phyloP scores from a whole-genome alignment of 2,888 invertebrate species.

The Mythimna loreyi region DNA sequence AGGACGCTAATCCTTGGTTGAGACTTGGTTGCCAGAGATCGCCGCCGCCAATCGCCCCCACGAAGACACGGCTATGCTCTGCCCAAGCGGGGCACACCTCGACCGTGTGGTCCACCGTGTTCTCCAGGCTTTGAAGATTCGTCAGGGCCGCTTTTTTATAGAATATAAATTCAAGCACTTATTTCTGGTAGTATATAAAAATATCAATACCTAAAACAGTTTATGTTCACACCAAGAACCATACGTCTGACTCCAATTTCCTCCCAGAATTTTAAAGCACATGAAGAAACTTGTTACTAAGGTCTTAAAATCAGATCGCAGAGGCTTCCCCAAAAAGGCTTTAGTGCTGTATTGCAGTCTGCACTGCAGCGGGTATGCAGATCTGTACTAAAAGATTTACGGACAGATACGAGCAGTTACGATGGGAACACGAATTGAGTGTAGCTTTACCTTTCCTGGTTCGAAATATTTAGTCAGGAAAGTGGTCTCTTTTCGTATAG shows the following conservation, averaged over 20 bases:
- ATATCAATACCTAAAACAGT: not conserved
- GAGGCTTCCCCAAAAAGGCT: conserved; percentile 17
- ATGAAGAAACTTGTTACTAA: not conserved
- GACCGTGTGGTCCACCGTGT: too few species aligned
- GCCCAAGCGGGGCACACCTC: too few species aligned
- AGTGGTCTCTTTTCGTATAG: not conserved
- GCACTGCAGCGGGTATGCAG: conserved; percentile 56
- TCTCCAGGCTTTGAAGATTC: too few species aligned
- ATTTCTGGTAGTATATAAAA: too few species aligned
- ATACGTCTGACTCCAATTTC: not conserved
- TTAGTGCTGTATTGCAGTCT: conserved; percentile 8
- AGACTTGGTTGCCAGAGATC: too few species aligned
- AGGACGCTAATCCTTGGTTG: too few species aligned
- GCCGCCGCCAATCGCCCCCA: too few species aligned
- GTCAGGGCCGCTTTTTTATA: too few species aligned
- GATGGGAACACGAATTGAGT: conserved; percentile 28
- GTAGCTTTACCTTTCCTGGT: conserved; percentile 1
- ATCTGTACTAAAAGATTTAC: conserved; percentile 54
- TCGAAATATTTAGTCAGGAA: not conserved
- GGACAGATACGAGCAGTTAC: conserved; percentile 15
- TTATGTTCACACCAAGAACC: not conserved
- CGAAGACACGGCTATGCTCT: too few species aligned
- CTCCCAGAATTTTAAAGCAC: not conserved
- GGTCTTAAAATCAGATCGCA: conserved; percentile 18
- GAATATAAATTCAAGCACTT: too few species aligned